A percentile compares a stretch with the other conserved stretches of the same genome.
Evolutionary conservation across 2,888 invertebrate species (phyloP).

Genomic region (Polyommatus icarus): DNA sequence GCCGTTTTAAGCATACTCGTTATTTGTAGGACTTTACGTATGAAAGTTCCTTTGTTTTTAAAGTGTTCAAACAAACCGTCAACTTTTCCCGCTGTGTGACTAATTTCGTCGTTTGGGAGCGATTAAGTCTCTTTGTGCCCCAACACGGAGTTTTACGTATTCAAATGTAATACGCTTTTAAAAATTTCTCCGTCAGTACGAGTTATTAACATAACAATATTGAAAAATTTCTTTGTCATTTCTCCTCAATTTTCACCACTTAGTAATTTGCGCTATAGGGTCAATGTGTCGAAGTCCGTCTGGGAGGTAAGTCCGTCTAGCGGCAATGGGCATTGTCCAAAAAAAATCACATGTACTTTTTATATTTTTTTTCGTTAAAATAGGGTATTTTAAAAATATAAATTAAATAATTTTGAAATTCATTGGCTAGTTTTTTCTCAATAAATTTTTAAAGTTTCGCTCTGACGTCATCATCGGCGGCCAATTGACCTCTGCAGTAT

Average conservation of each 20-base stretch:
- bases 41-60: slow-evolving; percentile 72
- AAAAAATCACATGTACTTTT: too few relatives aligned
- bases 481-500: too few relatives aligned
- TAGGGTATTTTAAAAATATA: too few relatives aligned
- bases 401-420: too few relatives aligned
- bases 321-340: too few relatives aligned
- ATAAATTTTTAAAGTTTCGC: too few relatives aligned
- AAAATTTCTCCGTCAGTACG: slow-evolving; percentile 57
- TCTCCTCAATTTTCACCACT: neutral
- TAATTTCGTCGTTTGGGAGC: slow-evolving; percentile 64
- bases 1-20: slow-evolving; percentile 43
- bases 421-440: too few relatives aligned
- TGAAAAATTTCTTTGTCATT: slow-evolving; percentile 12
- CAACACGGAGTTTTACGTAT: slow-evolving; percentile 49
- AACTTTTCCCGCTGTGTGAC: slow-evolving; percentile 64
- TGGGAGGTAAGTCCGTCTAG: too few relatives aligned
- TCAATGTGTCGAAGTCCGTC: too few relatives aligned
- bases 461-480: too few relatives aligned
- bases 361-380: too few relatives aligned
- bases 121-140: slow-evolving; percentile 62
- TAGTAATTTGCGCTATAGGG: neutral
- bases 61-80: slow-evolving; percentile 61
- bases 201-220: slow-evolving; percentile 47
- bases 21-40: slow-evolving; percentile 52
- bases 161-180: slow-evolving; percentile 56